Evolutionary conservation across 30 jellyfish, hydroid and myxozoan genomes (phyloP), one percentile per base, ranked within the genome.

Genomic region (Aurelia sp.): DNA sequence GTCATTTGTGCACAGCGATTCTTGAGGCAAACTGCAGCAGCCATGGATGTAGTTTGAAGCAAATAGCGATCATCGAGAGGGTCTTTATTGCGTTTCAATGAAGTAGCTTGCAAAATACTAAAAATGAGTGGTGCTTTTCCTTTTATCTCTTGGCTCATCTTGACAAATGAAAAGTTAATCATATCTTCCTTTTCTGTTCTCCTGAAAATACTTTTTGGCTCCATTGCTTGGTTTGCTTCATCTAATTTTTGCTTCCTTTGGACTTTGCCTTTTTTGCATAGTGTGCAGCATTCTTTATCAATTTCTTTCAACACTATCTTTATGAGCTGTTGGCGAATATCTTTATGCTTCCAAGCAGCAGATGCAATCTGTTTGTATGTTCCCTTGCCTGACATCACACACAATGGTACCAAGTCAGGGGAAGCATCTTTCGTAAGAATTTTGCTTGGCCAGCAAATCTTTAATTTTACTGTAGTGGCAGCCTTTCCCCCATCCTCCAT

Each of bases 1-100:
- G 83, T 80, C 90, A 80, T 80, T 33, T 65, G 30, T 30, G 82
- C 68, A 13, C 68, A 80, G 4, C 90, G 68, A 53, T 80, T 65
- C 63, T 80, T 80, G 44, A 80, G 85, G 67, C 59, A 66, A 31
- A 80, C 72, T 12, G 90, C 82, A 1, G 85, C 90, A 35, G 90
- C 90, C 90, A 80, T 80, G 60, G 65, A 17, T 19, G 22, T 65
- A 2, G 90, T 21, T 10, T 55, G 52, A n/a, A 80, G 62, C 83
- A 55, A 20, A 17, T 40, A 11, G 71, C 63, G 31, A 18, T 80
- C 83, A 62, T 74, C 72, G 5, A 13, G 48, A 74, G 67, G 3
- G 67, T 50, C 72, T 24, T 62, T 66, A 3, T 13, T n/a, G 30
- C 72, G 24, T 62, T 35, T 31, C 9, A 22, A 15, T 10, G 90